Conservation (phyloP, 2,888 invertebrate genomes). For the Chorisops tibialis region DNA sequence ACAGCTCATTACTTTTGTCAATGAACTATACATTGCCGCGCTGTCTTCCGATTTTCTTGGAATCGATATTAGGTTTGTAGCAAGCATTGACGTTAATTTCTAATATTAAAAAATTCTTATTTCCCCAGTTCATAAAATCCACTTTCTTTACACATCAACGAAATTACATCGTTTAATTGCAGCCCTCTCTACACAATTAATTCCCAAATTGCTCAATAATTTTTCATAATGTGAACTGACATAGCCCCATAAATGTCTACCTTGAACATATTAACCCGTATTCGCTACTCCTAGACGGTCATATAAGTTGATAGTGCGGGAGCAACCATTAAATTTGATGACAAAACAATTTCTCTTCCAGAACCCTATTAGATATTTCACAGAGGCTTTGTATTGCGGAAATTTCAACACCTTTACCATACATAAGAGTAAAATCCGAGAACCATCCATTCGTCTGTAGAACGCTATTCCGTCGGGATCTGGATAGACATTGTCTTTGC, state of each 20-base stretch:
- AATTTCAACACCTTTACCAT: constrained; percentile 17
- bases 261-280: constrained; percentile 7
- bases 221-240: constrained; percentile 18
- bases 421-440: not conserved
- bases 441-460: not conserved
- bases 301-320: constrained; percentile 21
- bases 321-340: constrained; percentile 22
- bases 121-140: too few relatives aligned
- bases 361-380: not conserved
- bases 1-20: too few relatives aligned
- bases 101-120: too few relatives aligned
- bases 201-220: constrained; percentile 19
- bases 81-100: too few relatives aligned
- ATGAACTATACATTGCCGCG: too few relatives aligned
- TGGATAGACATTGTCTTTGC: constrained; percentile 18
- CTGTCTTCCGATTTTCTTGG: too few relatives aligned
- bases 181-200: constrained; percentile 5
- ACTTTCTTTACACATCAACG: not conserved
- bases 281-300: too few relatives aligned
- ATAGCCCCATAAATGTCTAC: constrained; percentile 20
- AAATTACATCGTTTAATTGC: constrained; percentile 12
- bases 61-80: too few relatives aligned
- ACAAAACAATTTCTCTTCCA: constrained; percentile 15
- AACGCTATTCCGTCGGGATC: not conserved
- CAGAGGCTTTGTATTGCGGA: not conserved